Base-by-base conservation (phyloP, 2,888 invertebrate species). In the Biston betularia region DNA sequence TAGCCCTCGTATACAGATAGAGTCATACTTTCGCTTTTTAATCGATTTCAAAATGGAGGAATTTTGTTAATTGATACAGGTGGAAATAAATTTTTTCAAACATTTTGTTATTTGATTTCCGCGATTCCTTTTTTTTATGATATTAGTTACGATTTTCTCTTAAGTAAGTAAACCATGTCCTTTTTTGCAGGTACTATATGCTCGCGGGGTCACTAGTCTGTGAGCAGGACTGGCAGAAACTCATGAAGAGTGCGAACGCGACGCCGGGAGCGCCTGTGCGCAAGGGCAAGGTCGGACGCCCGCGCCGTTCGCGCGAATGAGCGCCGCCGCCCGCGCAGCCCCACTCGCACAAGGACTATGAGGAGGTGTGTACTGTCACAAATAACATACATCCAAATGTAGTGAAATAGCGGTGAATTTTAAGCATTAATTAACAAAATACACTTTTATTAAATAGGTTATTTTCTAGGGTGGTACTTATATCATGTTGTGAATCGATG, bases 211-310 rank as follows among this genome's bases (percentile, higher is more conserved):
- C 96, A 85, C 95, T 98, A 86, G 97, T 98, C 75, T 98, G 98
- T 95, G 98, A 98, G 94, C 97, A 98, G 92, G 98, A 98, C 94
- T 98, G 98, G 96, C 97, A 98, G 93, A 98, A 98, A 94, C 95
- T 98, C 86, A 96, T 97, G 90, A 97, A 97, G 93, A 95, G 94
- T 78, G 96, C 96, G 77, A 96, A 95, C 84, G 94, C 95, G 75
- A 80, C 83, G 92, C 87, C 90, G 35, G 96, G 96, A 77, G 95
- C 96, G 84, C 95, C 96, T 15, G 96, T 97, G 81, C 96, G 97
- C 91, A 98, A 98, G 94, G 97, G 97, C 92, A 98, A 98, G 93
- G 97, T 97, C 82, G 98, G 97, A 70, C 95, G 98, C 85, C 98
- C 98, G 89, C 96, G 97, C 89, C 95, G 98, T 88, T 97, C 97